phyloP scores from a whole-genome alignment of 2,113 vertebrate species.

The Promerops cafer region DNA sequence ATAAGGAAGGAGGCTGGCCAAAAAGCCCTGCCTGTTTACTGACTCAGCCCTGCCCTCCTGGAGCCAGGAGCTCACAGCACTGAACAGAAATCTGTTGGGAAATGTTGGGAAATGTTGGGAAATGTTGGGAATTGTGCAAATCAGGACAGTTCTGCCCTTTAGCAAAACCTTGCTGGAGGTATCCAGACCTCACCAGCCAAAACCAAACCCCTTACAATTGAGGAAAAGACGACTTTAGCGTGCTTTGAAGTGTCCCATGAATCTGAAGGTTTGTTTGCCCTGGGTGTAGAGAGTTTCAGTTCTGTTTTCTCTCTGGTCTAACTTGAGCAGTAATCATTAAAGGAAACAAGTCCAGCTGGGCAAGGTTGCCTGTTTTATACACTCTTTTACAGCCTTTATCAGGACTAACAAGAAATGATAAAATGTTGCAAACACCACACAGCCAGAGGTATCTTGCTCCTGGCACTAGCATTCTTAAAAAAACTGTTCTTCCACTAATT shows the following conservation, averaged over 20 bases:
- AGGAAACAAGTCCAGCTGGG: background rate
- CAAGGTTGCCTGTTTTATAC: background rate
- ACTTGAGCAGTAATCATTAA: background rate
- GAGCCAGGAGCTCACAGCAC: background rate
- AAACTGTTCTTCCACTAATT: background rate
- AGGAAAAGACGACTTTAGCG: accelerated
- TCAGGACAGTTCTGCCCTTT: background rate
- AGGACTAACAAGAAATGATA: background rate
- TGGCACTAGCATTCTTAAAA: background rate
- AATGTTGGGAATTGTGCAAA: background rate
- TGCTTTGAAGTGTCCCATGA: background rate
- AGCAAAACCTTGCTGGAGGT: background rate
- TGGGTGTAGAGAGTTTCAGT: background rate
- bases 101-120: background rate
- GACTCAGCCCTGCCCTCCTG: background rate
- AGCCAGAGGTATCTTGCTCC: background rate
- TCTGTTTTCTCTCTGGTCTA: background rate
- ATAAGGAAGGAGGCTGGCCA: background rate
- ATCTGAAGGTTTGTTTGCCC: background rate
- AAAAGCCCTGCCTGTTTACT: background rate
- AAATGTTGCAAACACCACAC: background rate
- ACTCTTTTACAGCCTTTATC: background rate
- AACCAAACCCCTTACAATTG: background rate
- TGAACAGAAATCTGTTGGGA: background rate
- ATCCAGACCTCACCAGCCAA: background rate